A percentile compares a stretch with the other conserved stretches of the same genome.
phyloP scores from a whole-genome alignment of 2,113 vertebrate genomes.

The Nesospiza acunhae region DNA sequence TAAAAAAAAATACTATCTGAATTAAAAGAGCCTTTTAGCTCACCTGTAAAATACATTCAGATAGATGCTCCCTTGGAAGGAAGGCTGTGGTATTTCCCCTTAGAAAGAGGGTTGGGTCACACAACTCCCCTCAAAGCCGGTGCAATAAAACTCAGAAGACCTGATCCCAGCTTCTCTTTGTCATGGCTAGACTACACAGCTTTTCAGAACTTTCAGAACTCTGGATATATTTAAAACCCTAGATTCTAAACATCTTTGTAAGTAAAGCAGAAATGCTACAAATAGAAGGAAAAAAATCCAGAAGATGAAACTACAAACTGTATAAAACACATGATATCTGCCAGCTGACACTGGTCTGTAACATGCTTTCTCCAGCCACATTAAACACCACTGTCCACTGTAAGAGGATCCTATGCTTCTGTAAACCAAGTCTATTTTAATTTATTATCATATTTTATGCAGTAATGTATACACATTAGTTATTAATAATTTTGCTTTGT shows the following conservation, averaged over 20 bases:
- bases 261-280: not conserved
- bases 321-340: not conserved
- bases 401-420: not conserved
- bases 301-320: not conserved
- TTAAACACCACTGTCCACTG: not conserved
- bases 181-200: not conserved
- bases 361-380: not conserved
- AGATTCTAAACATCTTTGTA: not conserved
- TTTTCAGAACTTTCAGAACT: not conserved
- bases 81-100: not conserved
- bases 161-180: not conserved
- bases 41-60: not conserved
- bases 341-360: not conserved
- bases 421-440: not conserved
- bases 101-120: not conserved
- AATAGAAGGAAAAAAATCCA: not conserved
- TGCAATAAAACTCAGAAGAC: not conserved
- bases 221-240: not conserved
- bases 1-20: not conserved
- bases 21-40: not conserved
- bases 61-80: not conserved
- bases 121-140: accelerated
- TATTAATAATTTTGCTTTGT: not conserved
- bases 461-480: not conserved
- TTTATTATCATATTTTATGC: not conserved